A percentile compares a stretch with the other conserved stretches of the same genome.
Evolutionary conservation across 2,888 invertebrate genomes (phyloP).

Genomic region (Tenodera sinensis): DNA sequence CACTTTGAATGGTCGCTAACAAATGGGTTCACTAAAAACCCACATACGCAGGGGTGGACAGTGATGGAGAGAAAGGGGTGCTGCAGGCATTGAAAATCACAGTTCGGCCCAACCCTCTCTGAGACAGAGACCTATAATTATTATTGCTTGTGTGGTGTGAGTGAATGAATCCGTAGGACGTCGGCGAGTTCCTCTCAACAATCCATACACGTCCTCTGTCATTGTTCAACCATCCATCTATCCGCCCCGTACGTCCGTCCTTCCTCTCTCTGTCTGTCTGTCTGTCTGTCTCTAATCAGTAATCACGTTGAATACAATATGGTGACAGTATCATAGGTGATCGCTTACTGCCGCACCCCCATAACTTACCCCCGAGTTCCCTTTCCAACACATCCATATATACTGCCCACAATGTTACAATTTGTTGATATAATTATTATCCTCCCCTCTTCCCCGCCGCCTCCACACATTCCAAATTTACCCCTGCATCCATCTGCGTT

Average conservation of each 20-base stretch:
- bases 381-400: slow-evolving; percentile 12
- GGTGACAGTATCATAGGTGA: slow-evolving; percentile 22
- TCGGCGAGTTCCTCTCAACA: slow-evolving; percentile 11
- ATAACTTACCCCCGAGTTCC: slow-evolving; percentile 7
- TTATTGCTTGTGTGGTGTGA: background rate
- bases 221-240: slow-evolving; percentile 16
- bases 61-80: background rate
- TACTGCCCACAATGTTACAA: slow-evolving; percentile 20
- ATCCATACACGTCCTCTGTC: slow-evolving; percentile 8
- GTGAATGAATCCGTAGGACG: background rate
- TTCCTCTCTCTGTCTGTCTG: background rate
- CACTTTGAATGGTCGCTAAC: background rate
- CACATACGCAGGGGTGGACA: background rate
- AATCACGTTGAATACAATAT: slow-evolving; percentile 22
- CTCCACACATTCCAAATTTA: slow-evolving; percentile 20
- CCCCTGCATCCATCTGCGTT: slow-evolving; percentile 28
- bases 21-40: slow-evolving; percentile 7
- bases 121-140: slow-evolving; percentile 12
- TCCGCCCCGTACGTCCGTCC: slow-evolving; percentile 12
- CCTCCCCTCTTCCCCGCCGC: slow-evolving; percentile 35
- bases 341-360: slow-evolving; percentile 12
- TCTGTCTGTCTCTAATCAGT: slow-evolving; percentile 14
- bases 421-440: slow-evolving; percentile 23
- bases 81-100: slow-evolving; percentile 15
- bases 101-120: background rate